phyloP scores from a whole-genome alignment of 2,888 invertebrate species.

The Hirtodrosophila duncani region DNA sequence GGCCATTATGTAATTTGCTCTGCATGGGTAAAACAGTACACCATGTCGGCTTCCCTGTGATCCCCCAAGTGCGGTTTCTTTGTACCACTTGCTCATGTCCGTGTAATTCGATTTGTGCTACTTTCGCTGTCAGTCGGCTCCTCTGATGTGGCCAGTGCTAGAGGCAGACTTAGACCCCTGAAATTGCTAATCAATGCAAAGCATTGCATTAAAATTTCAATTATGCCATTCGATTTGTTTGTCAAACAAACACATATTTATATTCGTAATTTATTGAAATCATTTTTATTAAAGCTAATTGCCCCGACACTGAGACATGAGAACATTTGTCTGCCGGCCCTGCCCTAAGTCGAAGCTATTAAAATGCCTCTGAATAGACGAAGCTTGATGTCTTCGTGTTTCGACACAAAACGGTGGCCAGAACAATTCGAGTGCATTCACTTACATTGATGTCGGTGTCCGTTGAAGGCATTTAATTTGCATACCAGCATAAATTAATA shows the following conservation, averaged over 20 bases:
- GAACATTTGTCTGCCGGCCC: constrained; percentile 39
- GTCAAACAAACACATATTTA: constrained; percentile 19
- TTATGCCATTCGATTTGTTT: constrained; percentile 24
- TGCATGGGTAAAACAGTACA: constrained; percentile 40
- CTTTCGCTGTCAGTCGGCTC: constrained; percentile 53
- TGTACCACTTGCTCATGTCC: constrained; percentile 51
- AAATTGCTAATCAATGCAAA: constrained; percentile 58
- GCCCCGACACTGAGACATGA: constrained; percentile 52
- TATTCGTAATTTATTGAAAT: constrained; percentile 56
- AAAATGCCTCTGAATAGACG: constrained; percentile 58
- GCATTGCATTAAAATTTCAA: constrained; percentile 29
- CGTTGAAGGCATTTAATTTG: constrained; percentile 24
- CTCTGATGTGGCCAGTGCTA: constrained; percentile 48
- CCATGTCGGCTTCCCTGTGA: constrained; percentile 27
- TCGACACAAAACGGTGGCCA: background rate
- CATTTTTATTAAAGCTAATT: constrained; percentile 64
- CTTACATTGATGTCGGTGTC: constrained; percentile 35
- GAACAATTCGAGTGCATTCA: constrained; percentile 58
- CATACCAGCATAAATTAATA: too few relatives aligned
- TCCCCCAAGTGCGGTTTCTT: constrained; percentile 25
- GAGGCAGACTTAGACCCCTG: too few relatives aligned
- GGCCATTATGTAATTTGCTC: constrained; percentile 71
- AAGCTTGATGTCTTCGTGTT: background rate
- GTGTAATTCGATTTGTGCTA: constrained; percentile 63
- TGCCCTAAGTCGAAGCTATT: constrained; percentile 32